A percentile compares a stretch with the other conserved stretches of the same genome.
These are phyloP conservation scores for Paramuricea clavata DNA, from an alignment of 92 coral and sea anemone genomes.

Conservation along the genomic window DNA sequence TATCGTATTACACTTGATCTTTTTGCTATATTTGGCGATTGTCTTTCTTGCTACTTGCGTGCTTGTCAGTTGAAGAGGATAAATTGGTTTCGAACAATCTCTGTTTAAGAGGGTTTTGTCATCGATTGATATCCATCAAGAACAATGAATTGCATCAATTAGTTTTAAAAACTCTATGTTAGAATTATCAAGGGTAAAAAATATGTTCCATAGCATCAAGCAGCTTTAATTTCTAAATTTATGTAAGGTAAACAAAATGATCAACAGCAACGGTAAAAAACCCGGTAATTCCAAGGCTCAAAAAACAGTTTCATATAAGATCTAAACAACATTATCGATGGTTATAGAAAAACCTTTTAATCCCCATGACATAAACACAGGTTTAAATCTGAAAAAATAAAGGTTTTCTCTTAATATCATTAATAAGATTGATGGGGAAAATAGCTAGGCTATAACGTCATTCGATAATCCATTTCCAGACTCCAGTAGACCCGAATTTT, in stretches of 20 bases:
- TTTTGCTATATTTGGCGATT: constrained; percentile 14
- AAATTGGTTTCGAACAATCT: background rate
- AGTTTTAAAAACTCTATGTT: background rate
- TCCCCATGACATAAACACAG: too few relatives aligned
- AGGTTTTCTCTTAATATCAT: too few relatives aligned
- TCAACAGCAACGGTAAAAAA: too few relatives aligned
- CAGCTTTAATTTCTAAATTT: background rate
- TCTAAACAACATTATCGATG: background rate
- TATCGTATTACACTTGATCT: constrained; percentile 6
- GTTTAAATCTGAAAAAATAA: too few relatives aligned
- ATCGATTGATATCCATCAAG: background rate
- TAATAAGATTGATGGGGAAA: too few relatives aligned
- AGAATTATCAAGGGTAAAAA: background rate
- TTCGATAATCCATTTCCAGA: too few relatives aligned
- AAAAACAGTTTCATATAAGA: background rate
- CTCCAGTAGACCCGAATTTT: too few relatives aligned
- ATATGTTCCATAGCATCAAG: background rate
- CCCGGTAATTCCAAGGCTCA: too few relatives aligned
- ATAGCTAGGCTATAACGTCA: too few relatives aligned
- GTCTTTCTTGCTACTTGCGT: background rate
- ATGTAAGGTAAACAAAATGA: too few relatives aligned
- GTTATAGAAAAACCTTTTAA: too few relatives aligned
- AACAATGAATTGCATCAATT: background rate
- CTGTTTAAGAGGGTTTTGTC: background rate
- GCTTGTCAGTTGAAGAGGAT: background rate